Evolutionary conservation across 1,140 invertebrate genomes (phyloP).

Genomic region (Drosophila sproati): DNA sequence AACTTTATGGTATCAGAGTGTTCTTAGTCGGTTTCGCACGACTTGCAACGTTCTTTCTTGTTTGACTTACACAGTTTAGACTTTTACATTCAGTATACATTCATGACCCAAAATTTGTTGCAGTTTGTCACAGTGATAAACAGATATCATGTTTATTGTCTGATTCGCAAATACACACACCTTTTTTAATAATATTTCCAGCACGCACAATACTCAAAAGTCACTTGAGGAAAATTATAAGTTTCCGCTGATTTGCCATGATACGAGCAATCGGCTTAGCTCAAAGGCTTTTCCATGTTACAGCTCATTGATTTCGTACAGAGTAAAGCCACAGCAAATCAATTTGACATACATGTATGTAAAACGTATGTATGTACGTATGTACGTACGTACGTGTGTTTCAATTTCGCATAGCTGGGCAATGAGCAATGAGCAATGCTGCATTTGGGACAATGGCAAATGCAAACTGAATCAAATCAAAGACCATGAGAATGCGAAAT

Average conservation of each 20-base stretch:
- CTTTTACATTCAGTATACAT: constrained; percentile 4
- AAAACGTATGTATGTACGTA: neutral
- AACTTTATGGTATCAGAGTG: no score
- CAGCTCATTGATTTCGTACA: constrained; percentile 63
- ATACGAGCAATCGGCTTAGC: constrained; percentile 56
- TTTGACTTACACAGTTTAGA: neutral
- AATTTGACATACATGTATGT: constrained; percentile 71
- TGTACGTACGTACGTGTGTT: constrained; percentile 12
- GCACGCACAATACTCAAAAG: constrained; percentile 16
- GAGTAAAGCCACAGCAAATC: constrained; percentile 64
- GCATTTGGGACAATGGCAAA: constrained; percentile 31
- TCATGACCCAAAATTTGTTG: constrained; percentile 39
- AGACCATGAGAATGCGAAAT: constrained; percentile 39
- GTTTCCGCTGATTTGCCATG: constrained; percentile 56
- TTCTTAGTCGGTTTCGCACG: no score
- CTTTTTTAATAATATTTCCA: constrained; percentile 24
- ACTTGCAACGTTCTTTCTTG: no score
- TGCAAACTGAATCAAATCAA: constrained; percentile 8
- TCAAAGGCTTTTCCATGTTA: constrained; percentile 70
- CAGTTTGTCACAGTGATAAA: constrained; percentile 48
- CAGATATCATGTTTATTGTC: constrained; percentile 25
- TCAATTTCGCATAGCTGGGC: constrained; percentile 34
- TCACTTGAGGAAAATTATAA: constrained; percentile 48
- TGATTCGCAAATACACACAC: constrained; percentile 10
- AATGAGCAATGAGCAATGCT: constrained; percentile 38